Percentiles rank a stretch among this genome's conserved stretches.
These are phyloP conservation scores for Sander vitreus DNA, from an alignment of 2,113 vertebrate genomes.

Conservation along the genomic window DNA sequence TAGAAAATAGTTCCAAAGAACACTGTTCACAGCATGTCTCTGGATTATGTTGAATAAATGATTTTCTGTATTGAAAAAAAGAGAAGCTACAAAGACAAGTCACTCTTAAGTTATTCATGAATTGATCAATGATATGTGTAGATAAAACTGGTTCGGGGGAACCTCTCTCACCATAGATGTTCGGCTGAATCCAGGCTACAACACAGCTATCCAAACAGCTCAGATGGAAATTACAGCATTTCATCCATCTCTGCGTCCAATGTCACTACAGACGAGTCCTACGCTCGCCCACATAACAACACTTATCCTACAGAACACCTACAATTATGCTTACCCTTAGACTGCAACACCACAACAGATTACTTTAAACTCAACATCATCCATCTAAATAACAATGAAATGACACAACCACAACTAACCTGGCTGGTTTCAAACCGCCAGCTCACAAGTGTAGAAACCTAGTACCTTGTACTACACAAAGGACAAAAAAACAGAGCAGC, in stretches of 20 bases:
- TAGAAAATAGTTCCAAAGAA: no score
- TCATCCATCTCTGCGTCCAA: not conserved
- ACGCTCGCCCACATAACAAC: constrained; percentile 17
- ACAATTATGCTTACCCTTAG: constrained; percentile 20
- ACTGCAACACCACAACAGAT: constrained; percentile 5
- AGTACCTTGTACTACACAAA: no score
- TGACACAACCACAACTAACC: not conserved
- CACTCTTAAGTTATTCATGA: no score
- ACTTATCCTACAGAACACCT: constrained; percentile 15
- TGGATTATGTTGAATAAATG: no score
- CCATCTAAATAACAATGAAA: not conserved
- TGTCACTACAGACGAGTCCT: not conserved
- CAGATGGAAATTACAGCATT: constrained; percentile 8
- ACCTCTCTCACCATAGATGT: not conserved
- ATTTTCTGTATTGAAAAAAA: no score
- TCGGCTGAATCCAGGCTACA: not conserved
- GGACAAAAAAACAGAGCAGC: not conserved
- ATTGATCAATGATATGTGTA: not conserved
- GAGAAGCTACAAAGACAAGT: no score
- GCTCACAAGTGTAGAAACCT: not conserved
- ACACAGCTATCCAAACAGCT: not conserved
- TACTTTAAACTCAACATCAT: not conserved
- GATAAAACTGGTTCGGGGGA: not conserved
- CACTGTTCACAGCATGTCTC: no score
- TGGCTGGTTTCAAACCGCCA: not conserved